A percentile compares a stretch with the other conserved stretches of the same genome.
These are phyloP conservation scores for Papilio xuthus DNA, from an alignment of 1,140 invertebrate genomes.

Conservation along the genomic window DNA sequence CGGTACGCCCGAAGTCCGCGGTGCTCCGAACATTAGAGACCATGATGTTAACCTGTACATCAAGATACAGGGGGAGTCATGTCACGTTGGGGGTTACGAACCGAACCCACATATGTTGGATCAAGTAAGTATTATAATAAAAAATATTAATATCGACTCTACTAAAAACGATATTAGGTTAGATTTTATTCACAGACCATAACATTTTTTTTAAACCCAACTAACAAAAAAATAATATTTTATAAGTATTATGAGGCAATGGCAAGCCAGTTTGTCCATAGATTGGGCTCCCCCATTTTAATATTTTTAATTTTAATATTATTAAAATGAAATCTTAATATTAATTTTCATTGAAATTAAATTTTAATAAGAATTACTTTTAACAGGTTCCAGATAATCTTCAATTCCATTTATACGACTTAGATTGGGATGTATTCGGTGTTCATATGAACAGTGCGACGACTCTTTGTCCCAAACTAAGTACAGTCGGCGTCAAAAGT, in stretches of 20 bases:
- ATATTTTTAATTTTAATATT: not conserved
- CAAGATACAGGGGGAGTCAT: constrained; percentile 90
- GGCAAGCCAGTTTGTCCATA: too few species aligned
- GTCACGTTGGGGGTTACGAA: constrained; percentile 94
- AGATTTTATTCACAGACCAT: too few species aligned
- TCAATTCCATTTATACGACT: constrained; percentile 91
- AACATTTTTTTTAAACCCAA: too few species aligned
- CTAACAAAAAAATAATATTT: too few species aligned
- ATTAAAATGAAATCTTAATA: constrained; percentile 20
- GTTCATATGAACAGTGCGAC: constrained; percentile 88
- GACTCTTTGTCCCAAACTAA: constrained; percentile 88
- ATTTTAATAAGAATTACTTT: constrained; percentile 11
- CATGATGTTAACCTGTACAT: constrained; percentile 93
- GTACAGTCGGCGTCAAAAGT: constrained; percentile 89
- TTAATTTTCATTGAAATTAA: not conserved
- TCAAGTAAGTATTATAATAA: constrained; percentile 79
- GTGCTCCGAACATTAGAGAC: constrained; percentile 91
- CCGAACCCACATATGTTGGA: constrained; percentile 90
- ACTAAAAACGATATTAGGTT: too few species aligned
- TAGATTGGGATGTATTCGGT: constrained; percentile 93
- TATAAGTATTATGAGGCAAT: too few species aligned
- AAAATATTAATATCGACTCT: too few species aligned
- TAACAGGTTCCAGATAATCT: constrained; percentile 87
- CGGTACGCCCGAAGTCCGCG: constrained; percentile 86
- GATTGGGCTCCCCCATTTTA: too few species aligned